Conservation (phyloP, 2,888 invertebrate species). For the Gerris lacustris region DNA sequence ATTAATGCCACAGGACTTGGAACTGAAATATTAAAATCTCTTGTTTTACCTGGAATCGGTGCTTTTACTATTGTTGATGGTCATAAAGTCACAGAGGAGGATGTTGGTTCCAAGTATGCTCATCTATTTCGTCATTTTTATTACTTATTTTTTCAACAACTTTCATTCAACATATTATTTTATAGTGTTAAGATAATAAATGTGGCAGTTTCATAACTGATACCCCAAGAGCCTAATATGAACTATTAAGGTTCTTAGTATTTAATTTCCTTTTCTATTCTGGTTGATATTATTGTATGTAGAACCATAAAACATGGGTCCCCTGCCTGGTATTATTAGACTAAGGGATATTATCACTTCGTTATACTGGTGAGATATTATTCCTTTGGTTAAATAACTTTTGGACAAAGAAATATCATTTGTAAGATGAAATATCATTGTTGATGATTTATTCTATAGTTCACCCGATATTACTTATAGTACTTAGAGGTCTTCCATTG, state of each 20-base stretch:
- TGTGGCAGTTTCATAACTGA: not conserved
- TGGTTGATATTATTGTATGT: too few species aligned
- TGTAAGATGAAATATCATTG: too few species aligned
- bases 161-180: not conserved
- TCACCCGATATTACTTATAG: too few species aligned
- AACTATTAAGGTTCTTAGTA: not conserved
- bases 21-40: slow-evolving; percentile 87
- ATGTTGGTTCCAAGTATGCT: slow-evolving; percentile 79
- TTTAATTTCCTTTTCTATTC: too few species aligned
- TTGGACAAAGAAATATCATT: too few species aligned
- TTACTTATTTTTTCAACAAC: slow-evolving; percentile 11
- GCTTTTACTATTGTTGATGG: slow-evolving; percentile 88
- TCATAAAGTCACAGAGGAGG: slow-evolving; percentile 72
- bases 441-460: too few species aligned
- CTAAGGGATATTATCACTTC: too few species aligned
- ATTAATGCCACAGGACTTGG: slow-evolving; percentile 88
- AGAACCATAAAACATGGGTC: too few species aligned
- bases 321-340: too few species aligned
- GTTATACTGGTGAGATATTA: too few species aligned
- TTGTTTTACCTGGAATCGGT: slow-evolving; percentile 88
- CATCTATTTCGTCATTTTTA: not conserved
- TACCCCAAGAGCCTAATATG: not conserved
- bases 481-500: too few species aligned
- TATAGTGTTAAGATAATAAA: not conserved
- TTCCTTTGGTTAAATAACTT: too few species aligned